phyloP scores from a whole-genome alignment of 2,797 vertebrate species.

The Labroides dimidiatus region DNA sequence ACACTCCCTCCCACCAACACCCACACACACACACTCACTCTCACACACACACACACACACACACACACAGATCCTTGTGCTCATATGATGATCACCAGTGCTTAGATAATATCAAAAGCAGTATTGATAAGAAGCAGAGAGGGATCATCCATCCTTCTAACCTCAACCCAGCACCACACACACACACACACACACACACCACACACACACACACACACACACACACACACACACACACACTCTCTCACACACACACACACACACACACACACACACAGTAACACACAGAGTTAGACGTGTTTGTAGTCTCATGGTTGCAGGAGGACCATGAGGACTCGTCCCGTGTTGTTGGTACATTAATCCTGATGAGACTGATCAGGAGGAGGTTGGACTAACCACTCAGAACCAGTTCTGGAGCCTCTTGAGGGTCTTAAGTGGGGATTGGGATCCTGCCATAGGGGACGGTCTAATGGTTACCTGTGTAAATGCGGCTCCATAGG shows the following conservation, averaged over 20 bases:
- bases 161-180: constrained; percentile 14
- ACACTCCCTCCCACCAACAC: background rate
- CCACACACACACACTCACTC: constrained; percentile 33
- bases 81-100: constrained; percentile 80
- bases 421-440: constrained; percentile 63
- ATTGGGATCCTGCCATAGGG: constrained; percentile 54
- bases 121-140: constrained; percentile 68
- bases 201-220: background rate
- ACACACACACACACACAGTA: too few relatives aligned
- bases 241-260: too few relatives aligned
- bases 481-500: constrained; percentile 47
- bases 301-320: background rate
- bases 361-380: constrained; percentile 22
- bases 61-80: constrained; percentile 47
- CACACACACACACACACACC: background rate
- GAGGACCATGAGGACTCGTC: constrained; percentile 25
- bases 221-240: too few relatives aligned
- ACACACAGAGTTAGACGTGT: constrained; percentile 13
- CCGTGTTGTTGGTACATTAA: constrained; percentile 19
- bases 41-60: constrained; percentile 13
- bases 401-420: constrained; percentile 40
- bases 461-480: constrained; percentile 75
- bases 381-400: constrained; percentile 48
- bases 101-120: constrained; percentile 70
- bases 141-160: constrained; percentile 39